Conservation (phyloP, 2,888 invertebrate species). For the Apotomis betuletana region DNA sequence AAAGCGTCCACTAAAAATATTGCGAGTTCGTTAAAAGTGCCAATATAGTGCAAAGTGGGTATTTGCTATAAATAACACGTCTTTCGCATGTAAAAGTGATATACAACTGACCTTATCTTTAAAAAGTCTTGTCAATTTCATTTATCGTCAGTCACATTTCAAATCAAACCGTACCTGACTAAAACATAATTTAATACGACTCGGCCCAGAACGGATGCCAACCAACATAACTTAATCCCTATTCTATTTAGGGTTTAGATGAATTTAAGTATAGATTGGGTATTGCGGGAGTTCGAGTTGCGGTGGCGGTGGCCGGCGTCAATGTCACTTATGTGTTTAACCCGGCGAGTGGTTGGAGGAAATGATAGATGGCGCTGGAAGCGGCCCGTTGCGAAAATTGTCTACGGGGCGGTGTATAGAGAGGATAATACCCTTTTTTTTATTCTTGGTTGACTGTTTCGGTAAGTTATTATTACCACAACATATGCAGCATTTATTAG, state of each 20-base stretch:
- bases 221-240: conserved; percentile 60
- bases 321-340: conserved; percentile 84
- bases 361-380: conserved; percentile 78
- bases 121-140: conserved; percentile 26
- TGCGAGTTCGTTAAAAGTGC: neutral
- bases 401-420: conserved; percentile 57
- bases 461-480: neutral
- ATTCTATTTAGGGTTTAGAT: conserved; percentile 47
- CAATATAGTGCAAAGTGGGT: neutral
- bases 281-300: conserved; percentile 56
- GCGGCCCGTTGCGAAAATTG: conserved; percentile 65
- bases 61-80: neutral
- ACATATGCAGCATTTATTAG: no score
- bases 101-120: conserved; percentile 6
- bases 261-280: conserved; percentile 29
- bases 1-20: no score
- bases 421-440: conserved; percentile 51
- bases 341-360: conserved; percentile 82
- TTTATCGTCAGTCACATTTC: conserved; percentile 65
- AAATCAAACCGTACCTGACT: conserved; percentile 75
- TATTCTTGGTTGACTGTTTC: neutral
- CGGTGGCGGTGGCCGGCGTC: conserved; percentile 70
- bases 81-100: neutral
- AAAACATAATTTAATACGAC: conserved; percentile 69
- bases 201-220: conserved; percentile 57